Evolutionary conservation across 2,113 vertebrate species (phyloP), one percentile per base, ranked within the genome.

Genomic region (Myotis davidii): DNA sequence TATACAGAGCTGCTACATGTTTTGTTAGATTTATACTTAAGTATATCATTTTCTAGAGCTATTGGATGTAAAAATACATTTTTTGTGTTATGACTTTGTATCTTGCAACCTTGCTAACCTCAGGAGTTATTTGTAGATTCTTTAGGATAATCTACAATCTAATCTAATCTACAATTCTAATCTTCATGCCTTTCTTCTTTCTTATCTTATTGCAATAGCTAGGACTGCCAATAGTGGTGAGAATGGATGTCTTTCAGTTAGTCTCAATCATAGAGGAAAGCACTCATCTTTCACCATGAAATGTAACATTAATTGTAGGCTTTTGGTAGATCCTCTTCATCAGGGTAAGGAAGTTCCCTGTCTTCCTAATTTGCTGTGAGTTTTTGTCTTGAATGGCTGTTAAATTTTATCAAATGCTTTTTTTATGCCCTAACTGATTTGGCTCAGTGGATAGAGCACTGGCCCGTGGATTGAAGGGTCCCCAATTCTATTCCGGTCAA

Each of bases 41-140:
- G 27, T 69, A 69, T 91, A 88, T 91, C 16, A 59, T 96, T 78
- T 89, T 73, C 34, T 95, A 78, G 20, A 54, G 59, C 20, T 83
- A 89, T 61, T 78, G 34, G 45, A 92, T 42, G 27, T 77, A 65
- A 32, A 85, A 77, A 91, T 82, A n/a, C 37, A 83, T 37, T 88
- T 87, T 94, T n/a, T 78, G 39, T 85, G 10, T 59, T 92, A 90
- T 95, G 29, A 78, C 45, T 88, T 79, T 72, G 13, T 56, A 73
- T 54, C 11, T 70, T 91, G n/a, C 42, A 39, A 56, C 13, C 48
- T 70, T 91, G 54, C 34, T 96, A 82, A 77, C 16, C 13, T 85
- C 37, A 42, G 67, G 27, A 54, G 20, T 70, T 90, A 94, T 72
- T 91, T 86, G 23, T 83, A 59, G 23, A 89, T 86, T 91, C 27